Evolutionary conservation across 2,797 vertebrate genomes (phyloP), one percentile per base, ranked within the genome.

Genomic region (Orestias chungarensis): DNA sequence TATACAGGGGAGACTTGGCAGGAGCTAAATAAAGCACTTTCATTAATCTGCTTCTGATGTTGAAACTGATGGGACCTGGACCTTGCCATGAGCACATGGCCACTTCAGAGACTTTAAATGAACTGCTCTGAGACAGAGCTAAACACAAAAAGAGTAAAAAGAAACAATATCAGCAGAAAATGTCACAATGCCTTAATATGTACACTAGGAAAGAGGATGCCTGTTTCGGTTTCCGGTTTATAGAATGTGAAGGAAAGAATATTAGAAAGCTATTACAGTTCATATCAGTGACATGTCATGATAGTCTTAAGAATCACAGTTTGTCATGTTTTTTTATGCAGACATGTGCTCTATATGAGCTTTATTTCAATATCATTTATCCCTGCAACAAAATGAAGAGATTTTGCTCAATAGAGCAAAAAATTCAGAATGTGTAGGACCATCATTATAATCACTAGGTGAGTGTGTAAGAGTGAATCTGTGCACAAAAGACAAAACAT

Each of bases 31-130:
- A 86, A 84, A 81, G 86, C 80, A 6, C 71, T 70, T 79, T 85
- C 86, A 87, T 92, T 92, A 89, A 93, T 92, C 88, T 88, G 79
- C 80, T 82, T 73, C 65, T 85, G 80, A 86, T 82, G 78, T 80
- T 64, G 57, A 79, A 88, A 87, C 76, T 85, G 84, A 91, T 88
- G 89, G 64, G 70, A 79, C 80, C 86, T 87, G 87, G 81, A 78
- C 77, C 64, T 49, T 69, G 80, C 73, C 82, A 85, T 88, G 84
- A 79, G 81, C 71, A 72, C 76, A 74, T 77, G 75, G 61, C 82
- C 75, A 69, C 78, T 74, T 84, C 71, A 74, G 68, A 82, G 75
- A 80, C 74, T 77, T 80, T 68, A 70, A 64, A 38, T 73, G 64
- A 79, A 74, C 66, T 75, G 67, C 61, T 70, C 47, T 70, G 68